A percentile compares a stretch with the other conserved stretches of the same genome.
These are phyloP conservation scores for Boleophthalmus pectinirostris DNA, from an alignment of 2,113 vertebrate genomes.

Conservation along the genomic window DNA sequence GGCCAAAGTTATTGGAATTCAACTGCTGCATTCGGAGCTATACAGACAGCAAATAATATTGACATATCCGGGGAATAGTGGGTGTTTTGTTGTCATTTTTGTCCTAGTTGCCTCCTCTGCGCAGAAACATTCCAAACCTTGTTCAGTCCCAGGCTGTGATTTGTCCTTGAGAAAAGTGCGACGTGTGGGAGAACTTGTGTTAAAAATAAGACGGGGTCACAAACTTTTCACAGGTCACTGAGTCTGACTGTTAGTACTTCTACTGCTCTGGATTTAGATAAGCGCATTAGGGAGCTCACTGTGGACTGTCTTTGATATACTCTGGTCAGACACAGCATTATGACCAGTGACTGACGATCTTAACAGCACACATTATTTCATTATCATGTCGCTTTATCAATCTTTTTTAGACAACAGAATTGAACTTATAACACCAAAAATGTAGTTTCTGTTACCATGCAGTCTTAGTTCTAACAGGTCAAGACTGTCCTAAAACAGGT, in stretches of 20 bases:
- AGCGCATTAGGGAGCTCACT: not conserved
- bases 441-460: no score
- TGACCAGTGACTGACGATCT: no score
- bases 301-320: not conserved
- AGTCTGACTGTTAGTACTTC: not conserved
- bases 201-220: not conserved
- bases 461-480: no score
- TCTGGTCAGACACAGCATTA: not conserved
- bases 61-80: not conserved
- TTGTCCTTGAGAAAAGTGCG: constrained; percentile 8
- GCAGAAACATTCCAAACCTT: not conserved
- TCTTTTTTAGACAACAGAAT: no score
- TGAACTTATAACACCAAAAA: no score
- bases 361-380: no score
- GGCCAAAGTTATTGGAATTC: not conserved
- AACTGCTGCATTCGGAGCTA: not conserved
- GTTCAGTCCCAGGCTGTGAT: not conserved
- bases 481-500: no score
- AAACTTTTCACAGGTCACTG: constrained; percentile 9
- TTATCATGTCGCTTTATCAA: no score
- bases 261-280: not conserved
- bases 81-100: constrained; percentile 1
- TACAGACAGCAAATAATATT: constrained; percentile 2
- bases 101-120: not conserved
- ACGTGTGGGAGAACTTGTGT: not conserved